These are phyloP conservation scores for Amphiduros pacificus DNA, from an alignment of 2,888 invertebrate genomes.

Conservation along the genomic window DNA sequence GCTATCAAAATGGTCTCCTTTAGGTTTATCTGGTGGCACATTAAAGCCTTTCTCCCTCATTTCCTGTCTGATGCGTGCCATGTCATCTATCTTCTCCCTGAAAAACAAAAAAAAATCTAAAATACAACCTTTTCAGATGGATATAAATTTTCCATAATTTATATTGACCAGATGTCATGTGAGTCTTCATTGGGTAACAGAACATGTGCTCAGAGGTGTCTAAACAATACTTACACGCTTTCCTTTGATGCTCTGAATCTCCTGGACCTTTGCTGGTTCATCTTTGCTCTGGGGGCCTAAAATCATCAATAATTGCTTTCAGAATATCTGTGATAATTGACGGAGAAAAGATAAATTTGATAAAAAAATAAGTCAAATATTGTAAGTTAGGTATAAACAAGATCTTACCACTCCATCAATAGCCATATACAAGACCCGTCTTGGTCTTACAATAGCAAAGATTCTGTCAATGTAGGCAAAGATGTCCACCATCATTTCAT, in stretches of 20 bases:
- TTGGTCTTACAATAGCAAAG: constrained; percentile 86
- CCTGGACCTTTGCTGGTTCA: constrained; percentile 98
- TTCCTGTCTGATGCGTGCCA: constrained; percentile 65
- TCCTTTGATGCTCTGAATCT: constrained; percentile 97
- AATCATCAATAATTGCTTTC: background rate
- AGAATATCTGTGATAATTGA: background rate
- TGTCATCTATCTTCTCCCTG: constrained; percentile 68
- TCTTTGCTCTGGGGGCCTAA: constrained; percentile 94
- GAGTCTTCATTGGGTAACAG: background rate
- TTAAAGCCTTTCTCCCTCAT: constrained; percentile 58
- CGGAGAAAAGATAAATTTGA: background rate
- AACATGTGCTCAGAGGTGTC: too few relatives aligned
- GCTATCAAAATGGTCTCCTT: constrained; percentile 94
- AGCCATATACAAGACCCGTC: constrained; percentile 94
- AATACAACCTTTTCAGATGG: too few relatives aligned
- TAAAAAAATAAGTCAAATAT: background rate
- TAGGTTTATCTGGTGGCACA: constrained; percentile 73
- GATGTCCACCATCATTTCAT: constrained; percentile 99
- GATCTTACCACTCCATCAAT: constrained; percentile 91
- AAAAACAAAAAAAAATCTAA: constrained; percentile 13
- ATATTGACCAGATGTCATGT: too few relatives aligned
- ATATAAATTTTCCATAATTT: too few relatives aligned
- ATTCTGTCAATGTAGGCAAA: constrained; percentile 97
- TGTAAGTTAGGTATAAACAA: background rate
- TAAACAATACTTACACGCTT: constrained; percentile 57